These are phyloP conservation scores for Alloscopus bannaensis DNA, from an alignment of 2,888 invertebrate genomes.

Conservation along the genomic window DNA sequence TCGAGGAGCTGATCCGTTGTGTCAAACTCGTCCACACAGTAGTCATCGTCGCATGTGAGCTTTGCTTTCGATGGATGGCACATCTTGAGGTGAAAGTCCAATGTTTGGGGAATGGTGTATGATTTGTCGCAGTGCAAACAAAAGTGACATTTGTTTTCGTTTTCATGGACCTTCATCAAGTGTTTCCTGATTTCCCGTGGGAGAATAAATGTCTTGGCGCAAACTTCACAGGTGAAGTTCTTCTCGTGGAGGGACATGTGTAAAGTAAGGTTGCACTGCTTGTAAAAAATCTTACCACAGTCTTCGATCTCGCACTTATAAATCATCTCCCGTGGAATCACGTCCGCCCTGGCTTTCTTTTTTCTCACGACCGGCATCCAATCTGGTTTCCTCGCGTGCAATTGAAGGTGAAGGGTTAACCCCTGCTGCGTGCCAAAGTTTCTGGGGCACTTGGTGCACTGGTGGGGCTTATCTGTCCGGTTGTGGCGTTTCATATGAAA, in stretches of 20 bases:
- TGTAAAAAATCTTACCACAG: conserved; percentile 27
- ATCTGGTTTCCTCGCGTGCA: conserved; percentile 21
- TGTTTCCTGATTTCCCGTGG: conserved; percentile 14
- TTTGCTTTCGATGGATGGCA: conserved; percentile 33
- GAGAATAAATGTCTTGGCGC: not conserved
- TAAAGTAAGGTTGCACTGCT: conserved; percentile 12
- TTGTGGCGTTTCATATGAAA: conserved; percentile 26
- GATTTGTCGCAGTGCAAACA: conserved; percentile 31
- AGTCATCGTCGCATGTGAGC: conserved; percentile 26
- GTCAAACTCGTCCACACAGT: conserved; percentile 37
- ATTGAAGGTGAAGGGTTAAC: not conserved
- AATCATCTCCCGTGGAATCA: conserved; percentile 6
- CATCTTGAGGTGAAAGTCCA: conserved; percentile 27
- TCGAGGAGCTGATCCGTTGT: conserved; percentile 4
- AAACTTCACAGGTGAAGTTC: conserved; percentile 3
- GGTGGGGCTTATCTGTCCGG: conserved; percentile 17
- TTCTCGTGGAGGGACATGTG: conserved; percentile 20
- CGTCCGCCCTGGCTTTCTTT: conserved; percentile 5
- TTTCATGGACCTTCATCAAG: conserved; percentile 33
- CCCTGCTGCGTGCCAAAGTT: conserved; percentile 15
- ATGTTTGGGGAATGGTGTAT: conserved; percentile 17
- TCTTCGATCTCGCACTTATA: conserved; percentile 27
- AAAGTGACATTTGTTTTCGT: conserved; percentile 12
- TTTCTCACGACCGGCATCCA: conserved; percentile 18
- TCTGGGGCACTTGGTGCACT: conserved; percentile 30